phyloP scores from a whole-genome alignment of 2,113 vertebrate genomes.

The Coptodon rendalli region DNA sequence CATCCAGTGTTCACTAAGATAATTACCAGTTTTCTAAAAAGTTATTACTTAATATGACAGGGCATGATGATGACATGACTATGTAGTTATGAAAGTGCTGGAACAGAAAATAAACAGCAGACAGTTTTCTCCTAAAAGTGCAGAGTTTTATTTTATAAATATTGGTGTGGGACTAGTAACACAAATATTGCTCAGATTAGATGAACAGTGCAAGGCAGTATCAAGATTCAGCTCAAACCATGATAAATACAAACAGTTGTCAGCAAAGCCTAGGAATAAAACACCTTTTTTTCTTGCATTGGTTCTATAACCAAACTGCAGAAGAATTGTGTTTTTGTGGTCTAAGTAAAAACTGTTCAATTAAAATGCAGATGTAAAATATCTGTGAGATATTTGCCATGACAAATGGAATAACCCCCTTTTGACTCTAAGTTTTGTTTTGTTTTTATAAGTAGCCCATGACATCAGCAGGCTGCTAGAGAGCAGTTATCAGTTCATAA shows the following conservation, averaged over 20 bases:
- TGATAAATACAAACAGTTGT: neutral
- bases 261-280: neutral
- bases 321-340: neutral
- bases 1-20: slow-evolving; percentile 64
- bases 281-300: neutral
- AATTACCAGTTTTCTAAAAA: slow-evolving; percentile 21
- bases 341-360: neutral
- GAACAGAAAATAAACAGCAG: neutral
- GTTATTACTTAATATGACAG: neutral
- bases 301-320: neutral
- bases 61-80: neutral
- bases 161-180: neutral
- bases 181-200: neutral
- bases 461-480: slow-evolving; percentile 63
- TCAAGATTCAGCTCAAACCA: neutral
- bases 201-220: neutral
- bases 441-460: neutral
- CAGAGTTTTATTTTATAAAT: neutral
- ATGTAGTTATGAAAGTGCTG: neutral
- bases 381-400: neutral
- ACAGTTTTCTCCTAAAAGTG: neutral
- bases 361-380: neutral
- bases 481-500: slow-evolving; percentile 82
- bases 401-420: neutral
- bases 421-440: neutral